Conservation (phyloP, 1,140 invertebrate genomes). For the Neomicropteryx cornuta region DNA sequence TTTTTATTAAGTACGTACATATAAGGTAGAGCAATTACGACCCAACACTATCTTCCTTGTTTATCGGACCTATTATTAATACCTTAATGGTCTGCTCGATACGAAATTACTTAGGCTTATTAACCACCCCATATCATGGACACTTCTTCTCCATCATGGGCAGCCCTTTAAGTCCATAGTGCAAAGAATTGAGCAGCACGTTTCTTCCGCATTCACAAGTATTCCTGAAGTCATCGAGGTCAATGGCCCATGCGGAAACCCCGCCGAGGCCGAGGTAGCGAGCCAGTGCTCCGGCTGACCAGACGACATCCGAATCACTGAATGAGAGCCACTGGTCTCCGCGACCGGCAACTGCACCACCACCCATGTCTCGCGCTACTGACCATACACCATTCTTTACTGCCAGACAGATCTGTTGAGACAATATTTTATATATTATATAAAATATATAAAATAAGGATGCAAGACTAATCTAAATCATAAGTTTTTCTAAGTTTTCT, state of each 20-base stretch:
- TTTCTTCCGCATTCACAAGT: constrained; percentile 49
- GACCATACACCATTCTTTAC: constrained; percentile 51
- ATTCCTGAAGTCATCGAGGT: constrained; percentile 65
- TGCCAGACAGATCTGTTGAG: constrained; percentile 49
- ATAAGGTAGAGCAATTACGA: no score
- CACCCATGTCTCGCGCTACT: constrained; percentile 48
- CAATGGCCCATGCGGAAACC: constrained; percentile 71
- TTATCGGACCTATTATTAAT: no score
- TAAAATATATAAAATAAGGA: not conserved
- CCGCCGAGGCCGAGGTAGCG: constrained; percentile 52
- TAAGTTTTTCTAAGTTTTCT: not conserved
- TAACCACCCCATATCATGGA: no score
- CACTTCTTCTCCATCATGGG: no score
- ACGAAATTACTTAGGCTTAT: no score
- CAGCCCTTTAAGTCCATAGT: no score
- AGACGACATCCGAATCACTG: constrained; percentile 58
- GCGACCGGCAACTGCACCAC: constrained; percentile 60
- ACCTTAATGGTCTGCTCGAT: no score
- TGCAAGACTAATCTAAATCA: not conserved
- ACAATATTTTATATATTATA: constrained; percentile 6
- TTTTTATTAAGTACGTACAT: no score
- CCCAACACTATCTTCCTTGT: no score
- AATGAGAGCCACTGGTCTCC: constrained; percentile 76
- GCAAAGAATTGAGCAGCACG: no score
- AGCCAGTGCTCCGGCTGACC: constrained; percentile 44